Percentiles rank a stretch among this genome's conserved stretches.
These are phyloP conservation scores for Potorous gilbertii DNA, from an alignment of 2,797 vertebrate species.

Conservation along the genomic window DNA sequence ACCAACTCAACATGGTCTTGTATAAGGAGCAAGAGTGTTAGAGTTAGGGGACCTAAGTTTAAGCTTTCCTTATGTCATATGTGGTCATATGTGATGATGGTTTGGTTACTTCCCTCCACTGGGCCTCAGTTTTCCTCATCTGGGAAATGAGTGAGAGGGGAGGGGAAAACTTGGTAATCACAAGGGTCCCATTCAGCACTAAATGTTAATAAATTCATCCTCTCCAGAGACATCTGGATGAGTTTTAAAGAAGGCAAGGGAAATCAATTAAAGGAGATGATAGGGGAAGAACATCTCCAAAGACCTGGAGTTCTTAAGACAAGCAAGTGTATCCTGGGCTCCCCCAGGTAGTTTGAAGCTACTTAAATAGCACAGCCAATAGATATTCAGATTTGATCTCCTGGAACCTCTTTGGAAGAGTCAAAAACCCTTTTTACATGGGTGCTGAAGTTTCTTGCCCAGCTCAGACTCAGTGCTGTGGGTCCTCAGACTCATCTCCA, in stretches of 20 bases:
- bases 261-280: not conserved
- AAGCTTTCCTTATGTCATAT: too few relatives aligned
- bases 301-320: not conserved
- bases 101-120: not conserved
- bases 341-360: not conserved
- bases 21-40: not conserved
- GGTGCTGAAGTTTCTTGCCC: not conserved
- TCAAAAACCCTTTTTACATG: not conserved
- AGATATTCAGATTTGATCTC: not conserved
- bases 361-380: not conserved
- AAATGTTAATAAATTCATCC: not conserved
- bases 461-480: not conserved
- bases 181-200: not conserved
- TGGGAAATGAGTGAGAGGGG: not conserved
- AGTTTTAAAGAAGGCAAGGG: not conserved
- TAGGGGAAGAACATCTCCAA: not conserved
- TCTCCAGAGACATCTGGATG: not conserved
- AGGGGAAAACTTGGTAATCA: not conserved
- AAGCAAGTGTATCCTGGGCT: not conserved
- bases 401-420: not conserved
- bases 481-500: not conserved
- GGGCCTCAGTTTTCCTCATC: not conserved
- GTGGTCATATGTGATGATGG: not conserved
- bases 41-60: not conserved
- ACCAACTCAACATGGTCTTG: not conserved